Base-by-base conservation (phyloP, 1,140 invertebrate species). In the Drosophila sp. region DNA sequence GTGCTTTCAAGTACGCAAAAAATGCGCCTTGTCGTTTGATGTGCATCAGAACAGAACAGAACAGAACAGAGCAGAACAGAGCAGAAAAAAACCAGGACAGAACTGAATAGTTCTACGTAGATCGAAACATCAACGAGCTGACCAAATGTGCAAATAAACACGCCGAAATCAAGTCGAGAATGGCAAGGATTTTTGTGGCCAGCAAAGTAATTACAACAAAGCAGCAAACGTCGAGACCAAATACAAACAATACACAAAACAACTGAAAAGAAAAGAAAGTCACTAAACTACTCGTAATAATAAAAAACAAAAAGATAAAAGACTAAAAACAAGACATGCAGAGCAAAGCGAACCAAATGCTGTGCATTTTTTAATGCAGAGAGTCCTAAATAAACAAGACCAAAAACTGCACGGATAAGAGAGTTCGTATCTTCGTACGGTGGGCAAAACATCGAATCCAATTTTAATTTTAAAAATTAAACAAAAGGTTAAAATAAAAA, bases 301-400 rank as follows among this genome's bases (percentile, higher is more conserved):
- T 38, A 13, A 13, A 11, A 36, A 11, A 16, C 46, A 29, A 43
- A 72, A 53, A 66, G 32, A 64, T 61, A 75, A 66, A 46, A 80
- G 62, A 78, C 9, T 13, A 38, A 4, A 38, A 11, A 13, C n/a
- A 38, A 38, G 36, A 38, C 36, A 13, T 13, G 36, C 11, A 76
- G 72, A 80, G 71, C 74, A 81, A 70, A 77, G 46, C 51, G 34
- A 70, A 70, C 57, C 58, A 74, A 67, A 76, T 70, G 76, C 72
- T 81, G 62, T 81, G 71, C 82, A 87, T 86, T 86, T 75, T 84
- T 86, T 81, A 78, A 78, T 87, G 77, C 82, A 61, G 34, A 48
- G 58, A 80, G 82, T 83, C 82, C 82, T 87, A 86, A 86, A 82
- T 86, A 86, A 86, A 86, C 78, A 86, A 87, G 78, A 87, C 78